A percentile compares a stretch with the other conserved stretches of the same genome.
Evolutionary conservation across 2,797 vertebrate species (phyloP).

Genomic region (Carapus acus): DNA sequence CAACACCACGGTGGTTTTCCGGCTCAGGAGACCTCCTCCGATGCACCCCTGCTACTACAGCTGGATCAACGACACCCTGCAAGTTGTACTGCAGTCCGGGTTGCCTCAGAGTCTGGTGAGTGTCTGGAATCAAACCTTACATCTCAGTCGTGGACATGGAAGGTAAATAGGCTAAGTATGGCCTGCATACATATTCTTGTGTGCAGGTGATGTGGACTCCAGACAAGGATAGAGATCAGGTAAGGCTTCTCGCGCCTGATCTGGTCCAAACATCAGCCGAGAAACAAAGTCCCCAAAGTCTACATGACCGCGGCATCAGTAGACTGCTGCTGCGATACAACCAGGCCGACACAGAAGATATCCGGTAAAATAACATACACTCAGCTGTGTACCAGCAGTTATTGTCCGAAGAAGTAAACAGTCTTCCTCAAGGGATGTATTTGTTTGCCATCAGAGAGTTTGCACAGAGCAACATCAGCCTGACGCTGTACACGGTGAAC

Average conservation of each 20-base stretch:
- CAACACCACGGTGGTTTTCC: slow-evolving; percentile 78
- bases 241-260: slow-evolving; percentile 75
- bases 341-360: slow-evolving; percentile 75
- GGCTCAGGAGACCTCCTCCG: slow-evolving; percentile 76
- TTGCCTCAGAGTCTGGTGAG: slow-evolving; percentile 82
- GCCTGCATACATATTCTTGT: neutral
- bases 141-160: neutral
- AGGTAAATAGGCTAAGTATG: neutral
- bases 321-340: slow-evolving; percentile 87
- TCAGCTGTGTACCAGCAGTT: neutral
- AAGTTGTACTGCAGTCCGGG: slow-evolving; percentile 76
- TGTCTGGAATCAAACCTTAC: neutral
- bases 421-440: slow-evolving; percentile 3
- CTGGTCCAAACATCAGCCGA: slow-evolving; percentile 83
- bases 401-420: neutral
- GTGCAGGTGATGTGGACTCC: slow-evolving; percentile 89
- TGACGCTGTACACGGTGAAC: slow-evolving; percentile 87
- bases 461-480: slow-evolving; percentile 73
- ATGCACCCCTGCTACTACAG: slow-evolving; percentile 77
- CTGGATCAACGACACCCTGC: slow-evolving; percentile 88
- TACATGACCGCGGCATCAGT: slow-evolving; percentile 76
- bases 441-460: slow-evolving; percentile 77
- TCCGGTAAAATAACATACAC: slow-evolving; percentile 68
- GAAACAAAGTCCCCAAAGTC: slow-evolving; percentile 65
- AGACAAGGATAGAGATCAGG: slow-evolving; percentile 71